Percentiles rank a stretch among this genome's conserved stretches.
These are phyloP conservation scores for Sparidentex hasta DNA, from an alignment of 2,797 vertebrate genomes.

Conservation along the genomic window DNA sequence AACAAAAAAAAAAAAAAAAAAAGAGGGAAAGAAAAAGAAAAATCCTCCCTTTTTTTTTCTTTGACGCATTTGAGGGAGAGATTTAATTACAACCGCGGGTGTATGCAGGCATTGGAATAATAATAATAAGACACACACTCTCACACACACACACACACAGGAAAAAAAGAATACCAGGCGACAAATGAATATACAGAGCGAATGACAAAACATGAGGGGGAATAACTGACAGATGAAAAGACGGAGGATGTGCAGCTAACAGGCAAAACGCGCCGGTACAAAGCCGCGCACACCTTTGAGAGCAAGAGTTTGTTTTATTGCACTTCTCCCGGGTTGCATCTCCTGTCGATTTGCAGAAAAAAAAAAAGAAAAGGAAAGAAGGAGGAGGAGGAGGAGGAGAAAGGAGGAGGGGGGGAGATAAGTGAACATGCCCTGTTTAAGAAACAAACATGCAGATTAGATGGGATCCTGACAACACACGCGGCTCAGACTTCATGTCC, in stretches of 20 bases:
- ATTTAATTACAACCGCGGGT: conserved; percentile 87
- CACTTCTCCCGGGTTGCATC: conserved; percentile 86
- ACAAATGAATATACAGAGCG: conserved; percentile 84
- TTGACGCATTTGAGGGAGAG: conserved; percentile 64
- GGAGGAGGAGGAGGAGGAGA: background rate
- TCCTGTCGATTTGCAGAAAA: conserved; percentile 81
- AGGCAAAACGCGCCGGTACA: conserved; percentile 87
- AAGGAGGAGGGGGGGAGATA: conserved; percentile 63
- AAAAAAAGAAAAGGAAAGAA: background rate
- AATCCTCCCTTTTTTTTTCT: conserved; percentile 1
- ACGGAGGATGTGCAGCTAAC: conserved; percentile 85
- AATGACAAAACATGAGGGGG: conserved; percentile 87
- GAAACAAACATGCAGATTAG: conserved; percentile 90
- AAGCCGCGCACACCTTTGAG: conserved; percentile 87
- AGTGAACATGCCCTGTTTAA: conserved; percentile 88
- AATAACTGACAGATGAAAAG: conserved; percentile 92
- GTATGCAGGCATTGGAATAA: conserved; percentile 69
- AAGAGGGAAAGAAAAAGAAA: background rate
- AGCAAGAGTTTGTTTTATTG: conserved; percentile 87
- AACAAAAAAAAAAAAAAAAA: background rate
- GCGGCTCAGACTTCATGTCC: conserved; percentile 77
- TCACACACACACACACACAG: too few relatives aligned
- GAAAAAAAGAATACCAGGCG: conserved; percentile 78
- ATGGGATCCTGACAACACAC: conserved; percentile 83
- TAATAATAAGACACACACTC: too few relatives aligned